Conservation (phyloP, 2,888 invertebrate genomes). For the Chirona hameri region DNA sequence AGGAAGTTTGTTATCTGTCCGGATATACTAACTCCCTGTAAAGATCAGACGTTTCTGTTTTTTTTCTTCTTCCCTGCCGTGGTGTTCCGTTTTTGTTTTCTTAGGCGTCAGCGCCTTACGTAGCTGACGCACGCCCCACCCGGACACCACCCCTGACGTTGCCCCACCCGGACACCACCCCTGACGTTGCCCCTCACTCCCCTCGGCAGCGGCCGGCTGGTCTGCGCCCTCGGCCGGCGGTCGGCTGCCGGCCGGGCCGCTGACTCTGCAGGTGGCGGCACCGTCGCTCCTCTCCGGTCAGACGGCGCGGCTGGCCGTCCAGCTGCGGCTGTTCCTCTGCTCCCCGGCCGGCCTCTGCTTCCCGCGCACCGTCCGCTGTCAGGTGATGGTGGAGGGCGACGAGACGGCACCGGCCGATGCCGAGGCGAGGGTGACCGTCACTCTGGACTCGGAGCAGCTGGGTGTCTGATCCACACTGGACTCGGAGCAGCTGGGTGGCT, state of each 20-base stretch:
- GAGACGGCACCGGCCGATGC: neutral
- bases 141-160: too few relatives aligned
- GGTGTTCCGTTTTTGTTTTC: too few relatives aligned
- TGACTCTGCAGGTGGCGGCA: neutral
- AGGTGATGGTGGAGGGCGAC: neutral
- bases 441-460: neutral
- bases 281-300: neutral
- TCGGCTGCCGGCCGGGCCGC: neutral
- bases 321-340: neutral
- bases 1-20: too few relatives aligned
- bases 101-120: too few relatives aligned
- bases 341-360: conserved; percentile 2
- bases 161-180: too few relatives aligned
- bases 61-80: too few relatives aligned
- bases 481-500: neutral
- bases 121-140: too few relatives aligned
- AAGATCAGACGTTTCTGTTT: too few relatives aligned
- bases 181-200: neutral
- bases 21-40: too few relatives aligned
- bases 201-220: neutral
- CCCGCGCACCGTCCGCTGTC: neutral
- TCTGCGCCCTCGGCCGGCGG: neutral
- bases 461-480: neutral
- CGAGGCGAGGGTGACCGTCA: neutral
- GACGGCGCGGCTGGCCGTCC: neutral